Evolutionary conservation across 2,113 vertebrate genomes (phyloP).

Genomic region (Erinaceus europaeus): DNA sequence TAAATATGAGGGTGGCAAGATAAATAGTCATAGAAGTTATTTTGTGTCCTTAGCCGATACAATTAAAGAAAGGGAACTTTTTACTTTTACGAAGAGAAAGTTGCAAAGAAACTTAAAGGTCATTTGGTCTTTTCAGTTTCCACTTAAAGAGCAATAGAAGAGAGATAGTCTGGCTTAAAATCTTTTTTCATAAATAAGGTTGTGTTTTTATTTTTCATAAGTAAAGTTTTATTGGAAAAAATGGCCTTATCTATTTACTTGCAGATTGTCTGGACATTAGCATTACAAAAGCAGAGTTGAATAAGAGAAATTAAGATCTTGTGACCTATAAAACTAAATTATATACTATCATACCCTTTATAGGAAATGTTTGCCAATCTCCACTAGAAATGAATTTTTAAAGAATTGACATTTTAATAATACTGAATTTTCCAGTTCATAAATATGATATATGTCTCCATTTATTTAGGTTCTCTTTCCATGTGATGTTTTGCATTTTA

Average conservation of each 20-base stretch:
- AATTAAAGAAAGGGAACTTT: not conserved
- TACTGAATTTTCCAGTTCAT: not conserved
- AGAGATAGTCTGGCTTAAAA: not conserved
- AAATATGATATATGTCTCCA: not conserved
- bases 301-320: slow-evolving; percentile 3
- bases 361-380: not conserved
- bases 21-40: not conserved
- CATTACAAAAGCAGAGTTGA: not conserved
- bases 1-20: not conserved
- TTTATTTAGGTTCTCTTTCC: not conserved
- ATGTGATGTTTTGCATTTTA: not conserved
- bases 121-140: slow-evolving; percentile 14
- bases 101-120: not conserved
- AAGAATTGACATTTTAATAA: not conserved
- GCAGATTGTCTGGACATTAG: not conserved
- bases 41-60: not conserved
- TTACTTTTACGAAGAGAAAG: not conserved
- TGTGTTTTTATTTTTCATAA: slow-evolving; percentile 14
- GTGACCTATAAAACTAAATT: not conserved
- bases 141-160: not conserved
- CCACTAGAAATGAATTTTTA: not conserved
- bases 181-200: slow-evolving; percentile 23
- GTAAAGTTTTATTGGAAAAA: slow-evolving; percentile 48
- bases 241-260: not conserved
- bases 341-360: not conserved